Evolutionary conservation across 2,797 vertebrate genomes (phyloP), one percentile per base, ranked within the genome.

Genomic region (Hozukius guyotensis): DNA sequence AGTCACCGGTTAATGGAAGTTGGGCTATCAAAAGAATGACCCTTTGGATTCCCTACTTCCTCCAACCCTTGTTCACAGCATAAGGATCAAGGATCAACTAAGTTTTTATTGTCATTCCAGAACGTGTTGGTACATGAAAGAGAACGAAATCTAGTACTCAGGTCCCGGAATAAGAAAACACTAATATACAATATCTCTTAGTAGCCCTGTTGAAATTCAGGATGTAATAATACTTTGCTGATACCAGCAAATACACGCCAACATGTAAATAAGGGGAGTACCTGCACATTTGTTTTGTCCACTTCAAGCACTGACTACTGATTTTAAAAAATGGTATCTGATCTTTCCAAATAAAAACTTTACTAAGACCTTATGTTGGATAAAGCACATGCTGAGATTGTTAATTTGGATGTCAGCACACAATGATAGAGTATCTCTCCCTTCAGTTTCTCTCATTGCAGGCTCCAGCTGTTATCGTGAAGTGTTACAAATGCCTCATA

Each of bases 371-470:
- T 53, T 18, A 77, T 59, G 60, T 29, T 25, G 24, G 38, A 76
- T 60, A n/a, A 53, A 64, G 42, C 29, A 32, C 29, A 67, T 46
- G 52, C 36, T 81, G 6, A 32, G 27, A 27, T 68, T 57, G 25
- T 67, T 82, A 66, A 65, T 77, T 66, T 70, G 18, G 46, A 78
- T 32, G 38, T 67, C 20, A 67, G 22, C 46, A 75, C 22, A 55
- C n/a, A 49, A 6, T 64, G 36, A 67, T 36, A 29, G 29, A 49
- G 27, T 27, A 27, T 72, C 14, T 71, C 5, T 32, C 24, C 25
- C 42, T 34, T 83, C n/a, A 34, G 10, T 70, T 78, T 38, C 42
- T 56, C 25, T 77, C 46, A 72, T 75, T 79, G 46, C 22, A 24
- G 62, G 34, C 25, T 73, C 18, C 56, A 77, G 56, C 42, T 75